Evolutionary conservation across 2,113 vertebrate genomes (phyloP).

Genomic region (Tyrannus savana): DNA sequence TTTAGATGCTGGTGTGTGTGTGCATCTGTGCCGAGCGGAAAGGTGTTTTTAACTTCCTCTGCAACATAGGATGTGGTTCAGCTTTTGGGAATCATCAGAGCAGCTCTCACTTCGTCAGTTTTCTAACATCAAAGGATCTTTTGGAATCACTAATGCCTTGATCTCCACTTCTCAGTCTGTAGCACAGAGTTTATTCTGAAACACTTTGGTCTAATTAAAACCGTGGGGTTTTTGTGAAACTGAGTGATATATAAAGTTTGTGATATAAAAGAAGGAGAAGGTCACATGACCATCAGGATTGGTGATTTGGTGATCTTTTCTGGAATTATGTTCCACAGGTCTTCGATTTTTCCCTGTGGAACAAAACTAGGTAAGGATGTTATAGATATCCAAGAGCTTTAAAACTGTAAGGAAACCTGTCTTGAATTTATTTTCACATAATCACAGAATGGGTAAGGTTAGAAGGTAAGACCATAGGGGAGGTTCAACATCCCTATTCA

Average conservation of each 20-base stretch:
- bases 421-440: background rate
- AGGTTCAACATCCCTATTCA: background rate
- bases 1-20: background rate
- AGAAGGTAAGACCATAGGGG: background rate
- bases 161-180: slow-evolving; percentile 34
- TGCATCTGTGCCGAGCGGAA: background rate
- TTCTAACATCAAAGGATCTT: slow-evolving; percentile 39
- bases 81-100: slow-evolving; percentile 39
- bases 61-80: background rate
- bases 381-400: background rate
- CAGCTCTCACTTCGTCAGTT: slow-evolving; percentile 44
- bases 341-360: background rate
- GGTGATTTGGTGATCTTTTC: background rate
- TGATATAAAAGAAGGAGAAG: background rate
- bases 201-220: slow-evolving; percentile 46
- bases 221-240: slow-evolving; percentile 1
- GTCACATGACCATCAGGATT: background rate
- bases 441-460: background rate
- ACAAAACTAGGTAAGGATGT: background rate
- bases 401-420: background rate
- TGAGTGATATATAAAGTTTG: background rate
- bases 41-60: slow-evolving; percentile 45
- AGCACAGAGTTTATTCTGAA: slow-evolving; percentile 6
- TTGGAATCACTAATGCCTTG: slow-evolving; percentile 43
- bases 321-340: background rate